Base-by-base conservation (phyloP, 1,140 invertebrate genomes). In the Alviniconcha marisindica region DNA sequence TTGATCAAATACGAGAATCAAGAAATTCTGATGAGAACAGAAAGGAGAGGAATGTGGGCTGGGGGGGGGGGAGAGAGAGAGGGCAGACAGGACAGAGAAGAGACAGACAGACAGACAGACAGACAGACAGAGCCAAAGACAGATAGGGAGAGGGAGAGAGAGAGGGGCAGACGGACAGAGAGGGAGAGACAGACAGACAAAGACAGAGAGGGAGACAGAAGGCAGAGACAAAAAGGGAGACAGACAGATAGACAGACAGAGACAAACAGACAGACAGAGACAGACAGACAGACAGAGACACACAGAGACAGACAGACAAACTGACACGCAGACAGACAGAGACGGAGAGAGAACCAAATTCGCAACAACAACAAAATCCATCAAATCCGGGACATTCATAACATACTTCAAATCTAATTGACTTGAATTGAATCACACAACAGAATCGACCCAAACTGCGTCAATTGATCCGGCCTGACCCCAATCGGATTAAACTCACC, bases 361-460 rank as follows among this genome's bases (percentile, higher is more conserved):
- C n/a, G n/a, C n/a, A n/a, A n/a, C n/a, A n/a, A n/a, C 15, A 5
- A 5, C 4, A 60, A 60, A 60, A 60, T 48, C 44, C 18, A 48
- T 48, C 44, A 48, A 18, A 33, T 7, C 2, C 24, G 12, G 31
- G 28, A 69, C 12, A 40, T 71, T 38, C 7, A 71, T 71, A 71
- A 71, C 36, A 33, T 40, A 71, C 36, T 71, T 71, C 36, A 71
- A 71, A 71, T 71, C 66, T 71, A 71, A 71, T 71, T 40, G 66
- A 71, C 66, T 71, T 21, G 66, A 71, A 71, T 40, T 14, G 36
- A 71, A 40, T 10, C 14, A 15, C 66, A 71, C 7, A 40, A 71
- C 7, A 40, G 66, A 33, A 24, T 60, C 7, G 36, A 71, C n/a
- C 7, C 1, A 38, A 71, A 38, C 66, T 71, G 7, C 15, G 33